Evolutionary conservation across 1,140 invertebrate species (phyloP).

Genomic region (Pissodes strobi): DNA sequence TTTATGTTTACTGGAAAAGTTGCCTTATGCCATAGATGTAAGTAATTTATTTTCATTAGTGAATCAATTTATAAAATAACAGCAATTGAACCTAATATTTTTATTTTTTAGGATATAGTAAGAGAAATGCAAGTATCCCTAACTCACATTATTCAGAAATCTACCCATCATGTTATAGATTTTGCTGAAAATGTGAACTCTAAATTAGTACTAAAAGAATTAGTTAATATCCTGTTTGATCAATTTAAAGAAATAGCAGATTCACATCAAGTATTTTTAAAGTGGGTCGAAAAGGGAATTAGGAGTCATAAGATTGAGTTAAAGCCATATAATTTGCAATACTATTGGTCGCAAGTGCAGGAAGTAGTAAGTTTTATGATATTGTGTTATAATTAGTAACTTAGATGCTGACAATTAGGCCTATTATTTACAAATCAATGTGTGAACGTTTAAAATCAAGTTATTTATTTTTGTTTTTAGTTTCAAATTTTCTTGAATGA

Average conservation of each 20-base stretch:
- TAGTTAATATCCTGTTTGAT: conserved; percentile 70
- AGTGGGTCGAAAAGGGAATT: conserved; percentile 63
- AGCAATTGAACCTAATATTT: conserved; percentile 13
- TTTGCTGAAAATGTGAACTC: conserved; percentile 50
- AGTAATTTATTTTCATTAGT: conserved; percentile 18
- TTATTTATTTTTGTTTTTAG: conserved; percentile 63
- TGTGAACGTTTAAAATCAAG: no score
- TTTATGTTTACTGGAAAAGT: conserved; percentile 79
- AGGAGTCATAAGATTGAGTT: conserved; percentile 62
- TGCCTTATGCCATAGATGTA: conserved; percentile 84
- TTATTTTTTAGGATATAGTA: conserved; percentile 69
- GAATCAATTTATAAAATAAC: neutral
- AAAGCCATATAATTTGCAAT: conserved; percentile 74
- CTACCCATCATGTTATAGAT: conserved; percentile 75
- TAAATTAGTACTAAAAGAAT: conserved; percentile 59
- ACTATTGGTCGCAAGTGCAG: conserved; percentile 89
- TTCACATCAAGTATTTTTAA: conserved; percentile 68
- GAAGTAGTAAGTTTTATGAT: conserved; percentile 71
- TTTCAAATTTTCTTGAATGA: conserved; percentile 78
- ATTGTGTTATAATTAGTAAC: neutral
- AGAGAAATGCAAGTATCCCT: conserved; percentile 81
- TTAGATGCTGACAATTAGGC: no score
- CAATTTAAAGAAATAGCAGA: conserved; percentile 76
- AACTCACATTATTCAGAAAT: conserved; percentile 73
- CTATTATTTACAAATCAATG: no score